Evolutionary conservation across 2,113 vertebrate species (phyloP).

Genomic region (Pterophyllum scalare): DNA sequence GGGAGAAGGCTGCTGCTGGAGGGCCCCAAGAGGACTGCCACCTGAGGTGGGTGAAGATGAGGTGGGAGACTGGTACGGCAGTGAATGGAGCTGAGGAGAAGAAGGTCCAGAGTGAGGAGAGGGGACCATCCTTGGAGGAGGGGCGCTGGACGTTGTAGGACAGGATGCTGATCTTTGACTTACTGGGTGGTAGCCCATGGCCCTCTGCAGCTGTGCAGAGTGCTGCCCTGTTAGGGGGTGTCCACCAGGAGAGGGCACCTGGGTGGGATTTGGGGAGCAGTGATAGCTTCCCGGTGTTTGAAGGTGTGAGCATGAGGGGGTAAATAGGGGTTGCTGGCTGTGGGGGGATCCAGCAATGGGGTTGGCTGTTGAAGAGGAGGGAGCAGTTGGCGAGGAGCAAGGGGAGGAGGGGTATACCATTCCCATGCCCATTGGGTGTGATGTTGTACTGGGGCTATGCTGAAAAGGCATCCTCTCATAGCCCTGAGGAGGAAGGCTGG

Average conservation of each 20-base stretch:
- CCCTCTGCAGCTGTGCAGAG: conserved; percentile 86
- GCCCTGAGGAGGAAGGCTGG: conserved; percentile 88
- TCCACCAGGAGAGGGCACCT: conserved; percentile 81
- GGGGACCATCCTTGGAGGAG: conserved; percentile 83
- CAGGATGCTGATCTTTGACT: conserved; percentile 87
- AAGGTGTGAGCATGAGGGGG: conserved; percentile 84
- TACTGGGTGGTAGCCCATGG: conserved; percentile 86
- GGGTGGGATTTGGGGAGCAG: conserved; percentile 83
- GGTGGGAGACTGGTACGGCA: conserved; percentile 92
- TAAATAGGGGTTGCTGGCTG: conserved; percentile 81
- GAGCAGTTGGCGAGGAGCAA: conserved; percentile 73
- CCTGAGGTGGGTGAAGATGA: conserved; percentile 85
- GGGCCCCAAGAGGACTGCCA: conserved; percentile 81
- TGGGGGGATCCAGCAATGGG: conserved; percentile 72
- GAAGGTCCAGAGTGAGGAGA: conserved; percentile 92
- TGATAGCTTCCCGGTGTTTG: conserved; percentile 85
- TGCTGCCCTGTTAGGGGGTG: conserved; percentile 84
- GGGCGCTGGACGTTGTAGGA: conserved; percentile 84
- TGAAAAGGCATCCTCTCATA: conserved; percentile 91
- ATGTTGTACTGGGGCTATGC: conserved; percentile 83
- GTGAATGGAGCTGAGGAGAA: conserved; percentile 91
- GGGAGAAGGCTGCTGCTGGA: conserved; percentile 82
- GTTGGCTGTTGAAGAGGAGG: conserved; percentile 76
- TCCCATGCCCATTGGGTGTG: conserved; percentile 86
- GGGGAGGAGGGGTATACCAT: conserved; percentile 89